phyloP scores from a whole-genome alignment of 2,797 vertebrate genomes.

The Mus spretus region DNA sequence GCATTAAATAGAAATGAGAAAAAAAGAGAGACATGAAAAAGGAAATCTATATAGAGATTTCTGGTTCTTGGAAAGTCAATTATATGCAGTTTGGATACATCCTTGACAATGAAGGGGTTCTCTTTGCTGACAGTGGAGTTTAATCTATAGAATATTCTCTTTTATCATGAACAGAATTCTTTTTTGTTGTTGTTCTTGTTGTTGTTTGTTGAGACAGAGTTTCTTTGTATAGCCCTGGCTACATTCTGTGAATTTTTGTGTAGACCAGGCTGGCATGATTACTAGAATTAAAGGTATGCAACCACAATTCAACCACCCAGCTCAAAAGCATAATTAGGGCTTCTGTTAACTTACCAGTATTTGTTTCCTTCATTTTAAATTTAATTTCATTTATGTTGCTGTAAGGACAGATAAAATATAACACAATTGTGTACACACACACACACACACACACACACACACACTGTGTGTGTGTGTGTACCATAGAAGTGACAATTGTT shows the following conservation, averaged over 20 bases:
- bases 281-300: not conserved
- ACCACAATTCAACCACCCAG: not conserved
- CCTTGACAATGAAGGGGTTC: not conserved
- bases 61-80: not conserved
- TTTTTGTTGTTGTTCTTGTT: not conserved
- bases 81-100: not conserved
- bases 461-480: too few species aligned
- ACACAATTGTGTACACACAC: too few species aligned
- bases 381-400: not conserved
- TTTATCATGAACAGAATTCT: not conserved
- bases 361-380: not conserved
- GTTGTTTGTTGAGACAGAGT: not conserved
- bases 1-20: not conserved
- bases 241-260: too few species aligned
- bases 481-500: not conserved
- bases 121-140: not conserved
- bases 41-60: not conserved
- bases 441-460: too few species aligned
- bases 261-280: not conserved
- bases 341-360: slow-evolving; percentile 24
- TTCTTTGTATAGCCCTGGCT: not conserved
- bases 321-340: not conserved
- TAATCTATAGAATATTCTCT: slow-evolving; percentile 1
- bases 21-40: not conserved
- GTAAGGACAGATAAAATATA: not conserved